phyloP scores from a whole-genome alignment of 2,113 vertebrate species.

The Callaeas wilsoni region DNA sequence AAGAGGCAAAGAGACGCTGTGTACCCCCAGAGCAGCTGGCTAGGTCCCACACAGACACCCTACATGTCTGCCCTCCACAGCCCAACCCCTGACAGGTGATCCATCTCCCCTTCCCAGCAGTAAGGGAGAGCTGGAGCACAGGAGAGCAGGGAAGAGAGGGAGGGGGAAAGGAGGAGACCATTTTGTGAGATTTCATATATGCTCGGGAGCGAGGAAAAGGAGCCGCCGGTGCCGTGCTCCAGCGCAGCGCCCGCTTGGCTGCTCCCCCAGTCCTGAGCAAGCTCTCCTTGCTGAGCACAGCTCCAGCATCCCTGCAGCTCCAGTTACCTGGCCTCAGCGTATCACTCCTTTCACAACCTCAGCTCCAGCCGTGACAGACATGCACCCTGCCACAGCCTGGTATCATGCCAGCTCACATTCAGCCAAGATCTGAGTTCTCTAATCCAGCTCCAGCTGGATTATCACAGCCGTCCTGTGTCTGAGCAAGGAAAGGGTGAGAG shows the following conservation, averaged over 20 bases:
- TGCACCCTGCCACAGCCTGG: background rate
- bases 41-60: background rate
- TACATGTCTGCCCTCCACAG: background rate
- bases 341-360: background rate
- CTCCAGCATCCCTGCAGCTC: background rate
- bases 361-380: background rate
- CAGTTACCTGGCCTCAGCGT: rapidly evolving
- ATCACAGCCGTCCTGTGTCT: background rate
- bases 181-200: background rate
- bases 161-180: background rate
- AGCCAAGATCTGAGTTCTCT: background rate
- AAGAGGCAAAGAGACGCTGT: background rate
- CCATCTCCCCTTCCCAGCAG: background rate
- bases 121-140: background rate
- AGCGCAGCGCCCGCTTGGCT: rapidly evolving
- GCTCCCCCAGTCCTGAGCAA: background rate
- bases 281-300: background rate
- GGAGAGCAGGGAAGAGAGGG: background rate
- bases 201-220: background rate
- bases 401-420: background rate
- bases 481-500: background rate
- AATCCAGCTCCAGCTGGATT: background rate
- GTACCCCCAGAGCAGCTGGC: background rate
- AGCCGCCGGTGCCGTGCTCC: rapidly evolving
- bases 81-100: background rate